A percentile compares a stretch with the other conserved stretches of the same genome.
phyloP scores from a whole-genome alignment of 2,797 vertebrate genomes.

The Fundulus diaphanus region DNA sequence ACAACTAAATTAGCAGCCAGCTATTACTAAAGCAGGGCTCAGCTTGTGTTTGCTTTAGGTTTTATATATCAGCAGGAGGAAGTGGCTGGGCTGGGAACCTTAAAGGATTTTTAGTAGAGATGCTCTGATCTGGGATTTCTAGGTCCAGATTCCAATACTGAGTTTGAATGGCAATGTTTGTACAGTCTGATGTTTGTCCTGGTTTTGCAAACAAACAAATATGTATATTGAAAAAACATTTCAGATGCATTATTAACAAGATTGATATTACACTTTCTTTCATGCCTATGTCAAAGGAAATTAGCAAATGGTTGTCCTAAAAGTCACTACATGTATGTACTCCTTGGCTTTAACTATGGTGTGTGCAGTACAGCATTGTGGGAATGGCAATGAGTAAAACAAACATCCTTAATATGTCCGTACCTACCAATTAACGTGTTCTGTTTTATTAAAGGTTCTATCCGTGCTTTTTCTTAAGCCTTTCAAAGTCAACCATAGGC shows the following conservation, averaged over 20 bases:
- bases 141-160: too few relatives aligned
- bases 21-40: conserved; percentile 43
- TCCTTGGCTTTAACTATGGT: neutral
- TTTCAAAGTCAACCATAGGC: too few relatives aligned
- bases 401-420: neutral
- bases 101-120: neutral
- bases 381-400: neutral
- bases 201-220: neutral
- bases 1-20: conserved; percentile 53
- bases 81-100: neutral
- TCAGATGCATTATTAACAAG: neutral
- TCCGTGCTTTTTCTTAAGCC: too few relatives aligned
- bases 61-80: conserved; percentile 23
- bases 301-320: neutral
- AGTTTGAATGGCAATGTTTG: neutral
- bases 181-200: neutral
- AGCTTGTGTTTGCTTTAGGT: conserved; percentile 14
- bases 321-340: neutral
- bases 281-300: neutral
- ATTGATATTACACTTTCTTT: neutral
- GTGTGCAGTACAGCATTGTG: neutral
- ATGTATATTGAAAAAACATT: too few relatives aligned
- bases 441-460: neutral
- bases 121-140: neutral
- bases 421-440: neutral